Percentiles rank a stretch among this genome's conserved stretches.
Evolutionary conservation across 2,797 vertebrate genomes (phyloP).

Genomic region (Botia kubotai): DNA sequence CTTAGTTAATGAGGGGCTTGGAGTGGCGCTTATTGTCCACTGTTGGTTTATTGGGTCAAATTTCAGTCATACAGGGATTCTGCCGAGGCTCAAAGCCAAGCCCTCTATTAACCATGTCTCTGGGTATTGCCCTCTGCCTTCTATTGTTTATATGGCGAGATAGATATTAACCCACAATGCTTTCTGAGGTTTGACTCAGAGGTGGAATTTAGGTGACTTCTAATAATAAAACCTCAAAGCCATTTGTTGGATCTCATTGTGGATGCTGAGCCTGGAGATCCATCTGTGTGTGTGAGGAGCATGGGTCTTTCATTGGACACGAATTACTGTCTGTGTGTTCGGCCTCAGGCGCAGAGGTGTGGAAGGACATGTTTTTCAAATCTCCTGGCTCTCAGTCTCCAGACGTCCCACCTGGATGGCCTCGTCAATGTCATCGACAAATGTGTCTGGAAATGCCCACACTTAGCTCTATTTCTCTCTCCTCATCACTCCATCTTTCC

Average conservation of each 20-base stretch:
- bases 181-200: slow-evolving; percentile 34
- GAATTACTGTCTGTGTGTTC: slow-evolving; percentile 50
- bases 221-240: slow-evolving; percentile 47
- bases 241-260: slow-evolving; percentile 49
- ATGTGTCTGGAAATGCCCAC: slow-evolving; percentile 50
- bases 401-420: slow-evolving; percentile 55
- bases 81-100: slow-evolving; percentile 45
- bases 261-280: slow-evolving; percentile 8
- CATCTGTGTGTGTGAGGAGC: slow-evolving; percentile 29
- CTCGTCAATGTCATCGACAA: slow-evolving; percentile 57
- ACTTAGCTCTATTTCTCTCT: slow-evolving; percentile 43
- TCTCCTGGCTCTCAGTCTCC: slow-evolving; percentile 25
- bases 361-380: slow-evolving; percentile 54
- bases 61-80: slow-evolving; percentile 53
- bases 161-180: slow-evolving; percentile 41
- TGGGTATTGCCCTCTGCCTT: slow-evolving; percentile 29
- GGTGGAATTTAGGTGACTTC: slow-evolving; percentile 47
- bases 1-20: slow-evolving; percentile 56
- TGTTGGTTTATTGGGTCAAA: slow-evolving; percentile 55
- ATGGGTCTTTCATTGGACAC: slow-evolving; percentile 41
- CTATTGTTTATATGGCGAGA: slow-evolving; percentile 18
- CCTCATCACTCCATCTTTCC: slow-evolving; percentile 5
- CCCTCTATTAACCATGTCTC: slow-evolving; percentile 18
- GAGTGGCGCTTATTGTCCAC: slow-evolving; percentile 30
- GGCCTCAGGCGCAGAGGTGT: slow-evolving; percentile 48